Evolutionary conservation across 2,113 vertebrate species (phyloP).

Genomic region (Hepsetus odoe): DNA sequence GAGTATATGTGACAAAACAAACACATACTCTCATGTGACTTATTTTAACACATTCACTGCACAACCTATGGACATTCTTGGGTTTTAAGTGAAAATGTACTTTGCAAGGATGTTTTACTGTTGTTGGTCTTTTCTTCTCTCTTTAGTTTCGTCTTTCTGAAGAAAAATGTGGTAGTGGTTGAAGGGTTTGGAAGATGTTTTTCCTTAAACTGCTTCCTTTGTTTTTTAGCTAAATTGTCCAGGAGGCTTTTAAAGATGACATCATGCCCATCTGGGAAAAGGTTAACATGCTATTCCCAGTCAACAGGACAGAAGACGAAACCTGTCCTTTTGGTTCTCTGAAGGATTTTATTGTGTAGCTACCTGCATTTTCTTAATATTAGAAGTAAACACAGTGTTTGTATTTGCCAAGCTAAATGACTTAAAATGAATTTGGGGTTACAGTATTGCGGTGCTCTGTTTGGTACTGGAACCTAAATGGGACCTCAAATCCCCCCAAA

Average conservation of each 20-base stretch:
- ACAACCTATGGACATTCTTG: conserved; percentile 8
- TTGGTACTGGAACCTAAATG: too few species aligned
- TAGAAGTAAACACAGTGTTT: background rate
- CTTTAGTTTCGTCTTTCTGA: background rate
- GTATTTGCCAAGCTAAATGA: background rate
- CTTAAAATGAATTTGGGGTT: background rate
- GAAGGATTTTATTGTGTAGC: conserved; percentile 9
- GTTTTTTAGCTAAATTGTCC: conserved; percentile 30
- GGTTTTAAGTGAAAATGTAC: conserved; percentile 1
- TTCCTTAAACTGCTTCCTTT: background rate
- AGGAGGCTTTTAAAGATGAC: conserved; percentile 42
- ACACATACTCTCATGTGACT: conserved; percentile 58
- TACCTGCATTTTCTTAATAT: conserved; percentile 7
- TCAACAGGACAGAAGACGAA: conserved; percentile 51
- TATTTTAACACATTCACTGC: conserved; percentile 68
- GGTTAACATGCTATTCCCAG: conserved; percentile 62
- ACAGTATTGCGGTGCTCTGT: too few species aligned
- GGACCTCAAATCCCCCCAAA: too few species aligned
- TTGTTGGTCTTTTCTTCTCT: background rate
- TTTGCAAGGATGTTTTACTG: conserved; percentile 55
- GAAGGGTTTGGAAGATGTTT: conserved; percentile 9
- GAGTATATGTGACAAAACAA: conserved; percentile 23
- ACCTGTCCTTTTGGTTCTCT: background rate
- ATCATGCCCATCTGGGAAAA: conserved; percentile 66
- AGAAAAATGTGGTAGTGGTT: background rate